Base-by-base conservation (phyloP, 2,888 invertebrate genomes). In the Cryptophagus acutangulus region DNA sequence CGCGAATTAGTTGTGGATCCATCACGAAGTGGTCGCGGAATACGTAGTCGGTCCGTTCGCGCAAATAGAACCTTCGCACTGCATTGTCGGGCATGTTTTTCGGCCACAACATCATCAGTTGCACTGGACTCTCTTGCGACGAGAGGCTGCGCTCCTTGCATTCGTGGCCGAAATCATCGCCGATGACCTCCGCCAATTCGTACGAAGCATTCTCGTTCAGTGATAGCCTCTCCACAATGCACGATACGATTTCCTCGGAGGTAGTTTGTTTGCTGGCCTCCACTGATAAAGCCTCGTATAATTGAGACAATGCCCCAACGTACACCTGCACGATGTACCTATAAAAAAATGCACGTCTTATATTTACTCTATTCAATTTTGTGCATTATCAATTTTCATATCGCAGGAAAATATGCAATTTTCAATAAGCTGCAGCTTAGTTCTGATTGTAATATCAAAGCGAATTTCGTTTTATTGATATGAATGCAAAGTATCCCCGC, bases 211-310 rank as follows among this genome's bases (percentile, higher is more conserved):
- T 71, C 59, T 78, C 78, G 46, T 71, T 72, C 42, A 84, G 71
- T 33, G 76, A 75, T 25, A 84, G 71, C 52, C 81, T 73, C 60
- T 89, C 87, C 47, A 87, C 84, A 53, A 92, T 91, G 66, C 90
- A 91, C 54, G 84, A 81, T 43, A 92, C 89, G 60, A 93, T 88
- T 72, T 93, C 92, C 58, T 90, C 88, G 0, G 90, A 87, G 54
- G 90, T 89, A 43, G 91, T 91, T 69, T 89, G 87, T 66, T 91
- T 92, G 53, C 89, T 89, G 41, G 91, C 89, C 71, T 92, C 90
- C 54, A 93, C 87, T 40, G 87, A 87, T 49, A 92, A 76, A 49
- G 89, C 88, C 72, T 92, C 90, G 74, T 88, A 90, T 69, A 88
- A 85, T 58, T 83, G 82, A 59, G 88, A 88, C 61, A 90, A 75